Percentiles rank a stretch among this genome's conserved stretches.
Evolutionary conservation across 2,113 vertebrate genomes (phyloP).

Genomic region (Alethe diademata): DNA sequence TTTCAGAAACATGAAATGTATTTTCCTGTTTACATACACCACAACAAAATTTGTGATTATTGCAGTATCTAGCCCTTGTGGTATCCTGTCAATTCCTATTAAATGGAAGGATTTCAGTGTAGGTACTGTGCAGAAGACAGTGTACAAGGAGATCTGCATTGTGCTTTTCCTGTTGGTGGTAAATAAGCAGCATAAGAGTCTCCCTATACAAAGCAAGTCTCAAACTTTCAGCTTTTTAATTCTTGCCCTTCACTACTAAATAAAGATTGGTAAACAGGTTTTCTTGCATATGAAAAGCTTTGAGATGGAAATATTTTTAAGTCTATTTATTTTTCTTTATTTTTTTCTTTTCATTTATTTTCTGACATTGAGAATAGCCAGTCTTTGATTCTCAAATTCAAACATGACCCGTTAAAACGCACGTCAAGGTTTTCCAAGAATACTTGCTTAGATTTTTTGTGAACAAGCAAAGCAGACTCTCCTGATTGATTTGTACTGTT

Average conservation of each 20-base stretch:
- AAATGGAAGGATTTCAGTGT: not conserved
- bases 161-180: not conserved
- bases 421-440: not conserved
- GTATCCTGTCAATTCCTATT: not conserved
- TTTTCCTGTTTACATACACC: not conserved
- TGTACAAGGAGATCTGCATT: not conserved
- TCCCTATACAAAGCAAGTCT: not conserved
- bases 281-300: not conserved
- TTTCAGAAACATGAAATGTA: not conserved
- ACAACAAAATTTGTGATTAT: not conserved
- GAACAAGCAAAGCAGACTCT: not conserved
- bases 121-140: not conserved
- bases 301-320: not conserved
- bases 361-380: not conserved
- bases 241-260: not conserved
- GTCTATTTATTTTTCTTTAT: fast-evolving
- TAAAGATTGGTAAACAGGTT: not conserved
- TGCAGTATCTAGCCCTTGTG: not conserved
- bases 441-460: not conserved
- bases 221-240: not conserved
- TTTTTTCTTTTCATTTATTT: not conserved
- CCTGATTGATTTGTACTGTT: not conserved
- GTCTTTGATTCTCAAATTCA: not conserved
- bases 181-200: not conserved
- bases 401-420: not conserved